These are phyloP conservation scores for Pseudolaguvia tuberculata DNA, from an alignment of 2,113 vertebrate species.

Conservation along the genomic window DNA sequence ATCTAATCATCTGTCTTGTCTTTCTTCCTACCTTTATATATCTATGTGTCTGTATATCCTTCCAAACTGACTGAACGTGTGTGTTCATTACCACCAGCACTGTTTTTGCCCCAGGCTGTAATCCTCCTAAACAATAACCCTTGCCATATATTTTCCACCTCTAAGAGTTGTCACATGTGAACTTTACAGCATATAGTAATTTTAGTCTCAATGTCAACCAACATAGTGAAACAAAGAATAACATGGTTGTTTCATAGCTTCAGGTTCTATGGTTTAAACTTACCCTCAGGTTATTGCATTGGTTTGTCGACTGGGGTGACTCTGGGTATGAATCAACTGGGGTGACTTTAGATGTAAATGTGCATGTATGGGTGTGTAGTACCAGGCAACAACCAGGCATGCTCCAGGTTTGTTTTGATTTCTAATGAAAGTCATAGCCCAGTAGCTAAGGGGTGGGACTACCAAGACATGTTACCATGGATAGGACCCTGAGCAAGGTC, in stretches of 20 bases:
- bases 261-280: not conserved
- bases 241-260: not conserved
- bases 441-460: too few species aligned
- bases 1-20: not conserved
- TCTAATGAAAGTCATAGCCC: too few species aligned
- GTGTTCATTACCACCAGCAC: not conserved
- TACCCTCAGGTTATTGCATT: not conserved
- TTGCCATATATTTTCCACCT: not conserved
- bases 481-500: too few species aligned
- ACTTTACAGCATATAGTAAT: not conserved
- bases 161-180: not conserved
- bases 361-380: not conserved
- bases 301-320: not conserved
- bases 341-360: not conserved
- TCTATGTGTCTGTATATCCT: not conserved
- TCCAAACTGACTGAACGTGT: not conserved
- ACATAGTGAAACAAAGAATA: not conserved
- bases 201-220: not conserved
- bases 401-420: too few species aligned
- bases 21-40: not conserved
- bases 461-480: too few species aligned
- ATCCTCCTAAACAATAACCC: not conserved
- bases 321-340: not conserved
- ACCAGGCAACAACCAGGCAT: not conserved
- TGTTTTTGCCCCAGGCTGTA: not conserved